Base-by-base conservation (phyloP, 2,797 vertebrate genomes). In the Urosaurus nigricauda region DNA sequence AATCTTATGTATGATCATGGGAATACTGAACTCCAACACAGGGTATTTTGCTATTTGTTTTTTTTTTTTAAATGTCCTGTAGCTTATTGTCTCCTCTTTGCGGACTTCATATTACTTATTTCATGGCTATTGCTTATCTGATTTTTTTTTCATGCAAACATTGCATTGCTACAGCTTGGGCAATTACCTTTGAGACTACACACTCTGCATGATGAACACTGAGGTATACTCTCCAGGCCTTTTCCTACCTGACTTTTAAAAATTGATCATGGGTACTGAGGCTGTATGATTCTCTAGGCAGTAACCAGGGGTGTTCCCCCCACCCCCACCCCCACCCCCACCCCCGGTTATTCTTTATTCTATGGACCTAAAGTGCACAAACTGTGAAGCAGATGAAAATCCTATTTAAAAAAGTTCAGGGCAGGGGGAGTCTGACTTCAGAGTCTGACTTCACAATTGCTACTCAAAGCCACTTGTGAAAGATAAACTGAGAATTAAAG, bases 61-160 rank as follows among this genome's bases (percentile, higher is more conserved):
- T 24, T 2, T 58, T 24, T n/a, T 29, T 32, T 19, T 65, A 29
- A 29, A 7, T 5, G 2, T 5, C 37, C 29, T 37, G 43, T 21
- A n/a, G 21, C 32, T 17, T 87, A 43, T 56, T 56, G 13, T 51
- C 6, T 71, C 63, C 63, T 56, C 16, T 83, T 51, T 78, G 32
- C 26, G 79, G 63, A 60, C 65, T 89, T 79, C 43, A 51, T 63
- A n/a, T 74, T 74, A 74, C 47, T 80, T 26, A 83, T 43, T 88
- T 58, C 32, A 17, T 51, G 51, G 58, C 13, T 74, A 16, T 29
- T 19, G 3, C 9, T 40, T 26, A 60, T 73, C 16, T 19, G 35
- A 58, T 43, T 58, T 26, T 43, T 26, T 43, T 71, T 84, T 71
- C 68, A n/a, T 83, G 79, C 87, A 88, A 32, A 53, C 5, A 51